Percentiles rank a stretch among this genome's conserved stretches.
phyloP scores from a whole-genome alignment of 1,140 invertebrate species.

The Pogonognathellus flavescens region DNA sequence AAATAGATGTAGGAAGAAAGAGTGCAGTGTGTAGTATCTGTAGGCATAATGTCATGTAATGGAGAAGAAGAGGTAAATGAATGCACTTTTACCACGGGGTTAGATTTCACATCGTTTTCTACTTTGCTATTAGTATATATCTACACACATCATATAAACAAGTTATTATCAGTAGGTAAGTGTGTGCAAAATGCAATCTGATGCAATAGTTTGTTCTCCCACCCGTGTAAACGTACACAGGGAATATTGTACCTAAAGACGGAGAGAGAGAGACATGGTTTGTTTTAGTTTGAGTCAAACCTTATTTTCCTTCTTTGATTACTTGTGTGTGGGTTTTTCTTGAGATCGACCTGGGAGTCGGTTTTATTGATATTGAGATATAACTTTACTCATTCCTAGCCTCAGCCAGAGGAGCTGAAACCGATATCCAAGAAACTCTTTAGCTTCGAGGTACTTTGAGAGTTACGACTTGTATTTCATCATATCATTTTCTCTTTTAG shows the following conservation, averaged over 20 bases:
- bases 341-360: slow-evolving; percentile 26
- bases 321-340: not conserved
- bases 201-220: too few relatives aligned
- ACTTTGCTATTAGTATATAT: not conserved
- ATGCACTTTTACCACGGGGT: not conserved
- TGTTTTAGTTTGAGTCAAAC: not conserved
- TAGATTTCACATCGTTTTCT: slow-evolving; percentile 6
- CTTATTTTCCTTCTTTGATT: not conserved
- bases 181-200: too few relatives aligned
- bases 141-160: too few relatives aligned
- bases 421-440: slow-evolving; percentile 17
- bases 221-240: too few relatives aligned
- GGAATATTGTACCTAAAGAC: too few relatives aligned
- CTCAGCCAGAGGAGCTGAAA: not conserved
- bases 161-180: too few relatives aligned
- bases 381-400: slow-evolving; percentile 13
- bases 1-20: not conserved
- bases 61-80: not conserved
- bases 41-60: not conserved
- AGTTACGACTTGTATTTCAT: slow-evolving; percentile 1
- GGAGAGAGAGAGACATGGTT: too few relatives aligned
- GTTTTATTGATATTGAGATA: slow-evolving; percentile 11
- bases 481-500: not conserved
- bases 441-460: not conserved
- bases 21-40: too few relatives aligned